Base-by-base conservation (phyloP, 2,797 vertebrate genomes). In the Salarias fasciatus region DNA sequence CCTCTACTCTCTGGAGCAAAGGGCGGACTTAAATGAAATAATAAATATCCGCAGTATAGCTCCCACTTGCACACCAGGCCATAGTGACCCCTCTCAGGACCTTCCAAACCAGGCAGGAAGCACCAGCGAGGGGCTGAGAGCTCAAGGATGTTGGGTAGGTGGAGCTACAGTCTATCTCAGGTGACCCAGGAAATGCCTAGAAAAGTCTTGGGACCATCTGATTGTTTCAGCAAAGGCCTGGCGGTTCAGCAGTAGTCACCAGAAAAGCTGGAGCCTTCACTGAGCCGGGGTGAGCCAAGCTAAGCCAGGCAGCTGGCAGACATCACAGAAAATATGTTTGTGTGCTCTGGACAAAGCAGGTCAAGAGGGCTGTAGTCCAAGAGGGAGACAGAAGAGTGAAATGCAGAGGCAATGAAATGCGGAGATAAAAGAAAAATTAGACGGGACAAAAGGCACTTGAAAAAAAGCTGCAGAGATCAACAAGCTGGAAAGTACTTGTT, bases 101-200 rank as follows among this genome's bases (percentile, higher is more conserved):
- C 87, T 83, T 70, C 73, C 50, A 65, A 69, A 71, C 56, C 64
- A 66, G 62, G 71, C 86, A 85, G 83, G 87, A 88, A 83, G 79
- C 82, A 63, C 52, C 75, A 36, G 61, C 11, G n/a, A 73, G 70
- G 67, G 68, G 44, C 69, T 57, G 71, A 62, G 77, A 77, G 73
- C 2, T 31, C 41, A 77, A 85, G 79, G 78, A 86, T 78, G 71
- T 51, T 36, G 54, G 53, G 69, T 72, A 72, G 80, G 63, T 64
- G 68, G 63, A 63, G 63, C 65, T 48, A 40, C 69, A 56, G 11
- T 48, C 53, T 63, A 63, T 35, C 75, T 86, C 88, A 90, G 90
- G 91, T 93, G 89, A 92, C 86, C 86, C 85, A 84, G 87, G 88
- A 92, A 91, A 92, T 82, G 88, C 82, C 88, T 89, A 77, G 79